Evolutionary conservation across 2,797 vertebrate genomes (phyloP).

Genomic region (Amblyopsis hoosieri): DNA sequence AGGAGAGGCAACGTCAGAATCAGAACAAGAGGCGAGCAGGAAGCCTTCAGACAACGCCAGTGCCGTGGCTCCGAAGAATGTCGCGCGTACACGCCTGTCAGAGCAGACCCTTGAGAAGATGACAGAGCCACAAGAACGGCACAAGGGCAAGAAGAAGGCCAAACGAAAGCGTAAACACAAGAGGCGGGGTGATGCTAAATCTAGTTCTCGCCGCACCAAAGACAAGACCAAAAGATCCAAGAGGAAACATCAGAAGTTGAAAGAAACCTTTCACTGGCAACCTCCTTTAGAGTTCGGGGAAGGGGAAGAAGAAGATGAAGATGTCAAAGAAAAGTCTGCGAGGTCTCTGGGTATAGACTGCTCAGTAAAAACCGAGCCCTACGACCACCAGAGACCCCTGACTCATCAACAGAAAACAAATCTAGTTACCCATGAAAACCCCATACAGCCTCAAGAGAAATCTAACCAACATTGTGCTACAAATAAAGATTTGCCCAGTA

Average conservation of each 20-base stretch:
- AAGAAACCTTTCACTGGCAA: conserved; percentile 94
- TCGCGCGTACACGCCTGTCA: conserved; percentile 40
- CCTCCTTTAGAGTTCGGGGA: conserved; percentile 95
- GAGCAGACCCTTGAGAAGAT: conserved; percentile 62
- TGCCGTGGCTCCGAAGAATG: neutral
- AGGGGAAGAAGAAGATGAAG: conserved; percentile 87
- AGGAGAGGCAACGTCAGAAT: conserved; percentile 93
- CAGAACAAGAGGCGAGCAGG: conserved; percentile 78
- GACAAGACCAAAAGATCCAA: conserved; percentile 88
- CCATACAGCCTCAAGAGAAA: conserved; percentile 55
- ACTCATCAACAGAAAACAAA: conserved; percentile 46
- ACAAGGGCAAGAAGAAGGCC: conserved; percentile 78
- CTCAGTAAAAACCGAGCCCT: conserved; percentile 5
- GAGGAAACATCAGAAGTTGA: conserved; percentile 88
- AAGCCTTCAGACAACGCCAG: conserved; percentile 31
- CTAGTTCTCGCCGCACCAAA: conserved; percentile 74
- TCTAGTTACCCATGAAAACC: conserved; percentile 38
- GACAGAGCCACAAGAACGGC: conserved; percentile 42
- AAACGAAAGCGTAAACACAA: conserved; percentile 86
- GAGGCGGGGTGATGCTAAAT: conserved; percentile 76
- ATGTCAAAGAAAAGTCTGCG: conserved; percentile 30
- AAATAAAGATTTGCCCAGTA: conserved; percentile 21
- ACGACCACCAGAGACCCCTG: conserved; percentile 39
- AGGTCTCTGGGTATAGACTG: conserved; percentile 46
- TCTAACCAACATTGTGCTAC: conserved; percentile 46